These are phyloP conservation scores for Heterotilapia buettikoferi DNA, from an alignment of 2,113 vertebrate species.

Conservation along the genomic window DNA sequence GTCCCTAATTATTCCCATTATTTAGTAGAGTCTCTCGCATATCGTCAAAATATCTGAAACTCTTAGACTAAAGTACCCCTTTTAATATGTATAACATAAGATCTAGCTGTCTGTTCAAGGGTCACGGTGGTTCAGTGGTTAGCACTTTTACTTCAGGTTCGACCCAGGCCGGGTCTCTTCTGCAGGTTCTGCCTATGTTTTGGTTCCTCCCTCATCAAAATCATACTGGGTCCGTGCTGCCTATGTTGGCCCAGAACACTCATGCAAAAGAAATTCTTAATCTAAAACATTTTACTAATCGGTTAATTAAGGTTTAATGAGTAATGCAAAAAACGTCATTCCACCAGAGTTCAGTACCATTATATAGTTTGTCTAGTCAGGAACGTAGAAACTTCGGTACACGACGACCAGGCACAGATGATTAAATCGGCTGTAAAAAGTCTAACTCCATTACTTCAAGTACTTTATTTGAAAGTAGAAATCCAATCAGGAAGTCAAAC, in stretches of 20 bases:
- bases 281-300: not conserved
- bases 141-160: not conserved
- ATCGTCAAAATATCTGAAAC: not conserved
- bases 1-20: not conserved
- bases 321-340: not conserved
- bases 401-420: not conserved
- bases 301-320: not conserved
- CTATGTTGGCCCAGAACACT: not conserved
- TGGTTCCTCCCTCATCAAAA: not conserved
- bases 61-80: not conserved
- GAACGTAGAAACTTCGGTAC: not conserved
- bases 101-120: not conserved
- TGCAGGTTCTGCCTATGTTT: not conserved
- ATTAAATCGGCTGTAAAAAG: not conserved
- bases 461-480: not conserved
- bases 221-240: not conserved
- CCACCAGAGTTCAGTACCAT: not conserved
- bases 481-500: not conserved
- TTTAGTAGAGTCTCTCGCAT: not conserved
- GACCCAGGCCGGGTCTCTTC: not conserved
- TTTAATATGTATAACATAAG: not conserved
- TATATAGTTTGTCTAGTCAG: not conserved
- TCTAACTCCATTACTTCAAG: not conserved
- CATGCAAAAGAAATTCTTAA: not conserved
- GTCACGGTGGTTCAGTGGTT: not conserved